Conservation (phyloP, 2,888 invertebrate genomes). For the Tachina fera region DNA sequence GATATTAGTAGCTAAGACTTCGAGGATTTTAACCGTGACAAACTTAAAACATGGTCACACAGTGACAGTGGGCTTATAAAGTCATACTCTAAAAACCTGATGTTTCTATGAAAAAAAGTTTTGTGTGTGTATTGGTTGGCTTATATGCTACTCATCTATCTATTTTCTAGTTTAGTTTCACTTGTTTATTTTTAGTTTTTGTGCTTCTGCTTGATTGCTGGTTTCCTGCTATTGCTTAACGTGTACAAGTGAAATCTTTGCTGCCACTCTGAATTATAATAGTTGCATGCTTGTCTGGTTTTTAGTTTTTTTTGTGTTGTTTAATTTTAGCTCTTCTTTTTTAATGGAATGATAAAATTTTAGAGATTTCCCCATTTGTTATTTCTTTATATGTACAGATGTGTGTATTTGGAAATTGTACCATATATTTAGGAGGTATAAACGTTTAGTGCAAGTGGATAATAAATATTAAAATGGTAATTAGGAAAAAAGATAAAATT, state of each 20-base stretch:
- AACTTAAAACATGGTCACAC: slow-evolving; percentile 41
- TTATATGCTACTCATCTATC: slow-evolving; percentile 1
- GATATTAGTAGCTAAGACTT: slow-evolving; percentile 44
- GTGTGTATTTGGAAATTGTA: slow-evolving; percentile 25
- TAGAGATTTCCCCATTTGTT: slow-evolving; percentile 38
- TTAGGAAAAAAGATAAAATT: slow-evolving; percentile 42
- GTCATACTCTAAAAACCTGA: slow-evolving; percentile 38
- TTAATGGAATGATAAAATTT: slow-evolving; percentile 68
- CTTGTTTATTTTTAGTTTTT: slow-evolving; percentile 9
- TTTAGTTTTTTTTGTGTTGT: not conserved
- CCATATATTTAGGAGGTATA: slow-evolving; percentile 50
- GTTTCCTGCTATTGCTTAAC: slow-evolving; percentile 24
- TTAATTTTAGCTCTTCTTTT: slow-evolving; percentile 32
- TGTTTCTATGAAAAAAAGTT: slow-evolving; percentile 2
- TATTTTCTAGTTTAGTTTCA: slow-evolving; percentile 12
- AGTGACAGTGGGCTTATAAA: slow-evolving; percentile 52
- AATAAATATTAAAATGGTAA: slow-evolving; percentile 63
- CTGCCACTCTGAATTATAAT: slow-evolving; percentile 54
- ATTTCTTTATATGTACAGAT: slow-evolving; percentile 14
- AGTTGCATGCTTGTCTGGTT: slow-evolving; percentile 53
- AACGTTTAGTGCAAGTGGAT: slow-evolving; percentile 43
- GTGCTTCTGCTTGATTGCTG: slow-evolving; percentile 18
- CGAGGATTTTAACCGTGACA: slow-evolving; percentile 58
- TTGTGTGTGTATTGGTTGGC: not conserved
- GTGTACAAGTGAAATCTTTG: slow-evolving; percentile 54